phyloP scores from a whole-genome alignment of 2,113 vertebrate species.

The Glaucomys volans region DNA sequence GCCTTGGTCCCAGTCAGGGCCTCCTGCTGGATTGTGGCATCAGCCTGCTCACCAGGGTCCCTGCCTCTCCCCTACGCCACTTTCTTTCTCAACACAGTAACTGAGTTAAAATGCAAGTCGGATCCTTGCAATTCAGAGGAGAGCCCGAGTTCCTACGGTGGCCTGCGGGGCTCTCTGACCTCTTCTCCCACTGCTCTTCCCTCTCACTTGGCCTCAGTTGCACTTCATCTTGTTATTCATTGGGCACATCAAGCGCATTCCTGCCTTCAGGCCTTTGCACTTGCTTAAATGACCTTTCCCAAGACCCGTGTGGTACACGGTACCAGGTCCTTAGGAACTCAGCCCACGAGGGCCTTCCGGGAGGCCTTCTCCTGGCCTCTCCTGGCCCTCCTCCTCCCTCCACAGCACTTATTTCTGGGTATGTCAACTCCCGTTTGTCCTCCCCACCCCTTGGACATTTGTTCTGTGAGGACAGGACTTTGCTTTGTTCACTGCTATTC shows the following conservation, averaged over 20 bases:
- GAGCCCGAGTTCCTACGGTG: not conserved
- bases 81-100: not conserved
- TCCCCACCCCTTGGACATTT: not conserved
- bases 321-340: not conserved
- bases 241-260: not conserved
- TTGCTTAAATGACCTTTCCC: not conserved
- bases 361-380: not conserved
- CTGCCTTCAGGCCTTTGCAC: not conserved
- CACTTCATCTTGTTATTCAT: not conserved
- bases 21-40: not conserved
- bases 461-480: not conserved
- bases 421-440: not conserved
- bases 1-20: not conserved
- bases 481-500: not conserved
- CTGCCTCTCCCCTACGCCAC: not conserved
- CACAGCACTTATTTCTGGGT: rapidly evolving
- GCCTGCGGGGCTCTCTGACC: not conserved
- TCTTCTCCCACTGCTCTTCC: not conserved
- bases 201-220: rapidly evolving
- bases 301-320: not conserved
- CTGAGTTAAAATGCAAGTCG: too few species aligned
- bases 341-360: not conserved
- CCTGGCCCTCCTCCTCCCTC: too few species aligned
- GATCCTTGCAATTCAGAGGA: not conserved
- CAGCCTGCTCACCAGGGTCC: not conserved